Evolutionary conservation across 2,888 invertebrate genomes (phyloP).

Genomic region (Parnassius mnemosyne): DNA sequence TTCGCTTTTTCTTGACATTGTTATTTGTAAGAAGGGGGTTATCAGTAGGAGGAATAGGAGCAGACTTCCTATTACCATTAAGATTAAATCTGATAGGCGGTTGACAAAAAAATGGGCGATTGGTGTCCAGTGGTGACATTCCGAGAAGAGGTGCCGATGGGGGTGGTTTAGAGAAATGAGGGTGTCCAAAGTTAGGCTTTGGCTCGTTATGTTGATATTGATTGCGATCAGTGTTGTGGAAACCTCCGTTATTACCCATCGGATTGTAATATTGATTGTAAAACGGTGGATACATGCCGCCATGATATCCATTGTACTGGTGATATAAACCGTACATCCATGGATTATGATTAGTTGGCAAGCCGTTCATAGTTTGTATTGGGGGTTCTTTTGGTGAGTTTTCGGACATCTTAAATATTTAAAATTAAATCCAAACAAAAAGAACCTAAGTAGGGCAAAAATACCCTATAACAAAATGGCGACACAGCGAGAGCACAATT

Average conservation of each 20-base stretch:
- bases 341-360: slow-evolving; percentile 64
- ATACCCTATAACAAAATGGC: slow-evolving; percentile 29
- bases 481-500: slow-evolving; percentile 17
- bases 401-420: slow-evolving; percentile 54
- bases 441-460: slow-evolving; percentile 15
- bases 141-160: slow-evolving; percentile 63
- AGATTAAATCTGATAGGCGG: slow-evolving; percentile 73
- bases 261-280: slow-evolving; percentile 71
- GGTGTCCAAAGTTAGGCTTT: slow-evolving; percentile 50
- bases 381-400: slow-evolving; percentile 70
- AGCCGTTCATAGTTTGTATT: slow-evolving; percentile 68
- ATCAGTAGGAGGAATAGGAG: slow-evolving; percentile 62
- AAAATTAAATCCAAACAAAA: slow-evolving; percentile 10
- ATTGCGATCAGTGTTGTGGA: slow-evolving; percentile 46
- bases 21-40: slow-evolving; percentile 64
- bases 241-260: slow-evolving; percentile 51
- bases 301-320: slow-evolving; percentile 64
- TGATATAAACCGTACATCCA: slow-evolving; percentile 72
- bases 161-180: slow-evolving; percentile 60
- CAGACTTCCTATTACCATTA: slow-evolving; percentile 62
- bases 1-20: slow-evolving; percentile 87
- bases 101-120: slow-evolving; percentile 69
- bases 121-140: slow-evolving; percentile 68
- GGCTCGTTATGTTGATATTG: slow-evolving; percentile 59
- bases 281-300: slow-evolving; percentile 72